These are phyloP conservation scores for Tarsius wallacei DNA, from an alignment of 2,797 vertebrate species.

Conservation along the genomic window DNA sequence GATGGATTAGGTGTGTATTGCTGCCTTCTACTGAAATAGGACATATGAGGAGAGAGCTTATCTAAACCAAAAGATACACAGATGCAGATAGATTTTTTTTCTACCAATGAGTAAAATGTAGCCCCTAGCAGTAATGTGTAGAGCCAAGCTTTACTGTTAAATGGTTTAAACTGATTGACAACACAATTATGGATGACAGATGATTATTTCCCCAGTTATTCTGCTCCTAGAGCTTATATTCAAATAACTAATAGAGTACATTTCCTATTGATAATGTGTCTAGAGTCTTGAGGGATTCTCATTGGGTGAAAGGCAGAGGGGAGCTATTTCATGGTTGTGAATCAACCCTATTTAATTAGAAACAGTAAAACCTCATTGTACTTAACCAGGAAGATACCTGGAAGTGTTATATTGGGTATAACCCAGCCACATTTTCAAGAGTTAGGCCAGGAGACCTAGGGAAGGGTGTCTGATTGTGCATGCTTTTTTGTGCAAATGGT, in stretches of 20 bases:
- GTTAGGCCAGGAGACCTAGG: background rate
- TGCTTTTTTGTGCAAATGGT: constrained; percentile 20
- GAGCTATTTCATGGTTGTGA: constrained; percentile 15
- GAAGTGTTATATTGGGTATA: background rate
- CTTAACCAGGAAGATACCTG: constrained; percentile 46
- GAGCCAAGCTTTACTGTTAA: constrained; percentile 45
- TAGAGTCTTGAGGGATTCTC: constrained; percentile 12
- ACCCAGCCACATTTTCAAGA: background rate
- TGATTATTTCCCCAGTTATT: constrained; percentile 52
- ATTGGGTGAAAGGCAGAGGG: constrained; percentile 47
- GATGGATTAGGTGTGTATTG: background rate
- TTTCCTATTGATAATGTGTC: constrained; percentile 48
- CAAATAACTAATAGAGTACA: constrained; percentile 21
- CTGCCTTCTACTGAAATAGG: background rate
- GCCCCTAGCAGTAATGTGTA: background rate
- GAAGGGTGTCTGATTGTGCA: background rate
- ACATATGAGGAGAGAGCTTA: background rate
- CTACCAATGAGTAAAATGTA: constrained; percentile 26
- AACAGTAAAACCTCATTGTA: constrained; percentile 35
- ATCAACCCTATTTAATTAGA: constrained; percentile 61
- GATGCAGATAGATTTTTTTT: background rate
- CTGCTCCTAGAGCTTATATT: constrained; percentile 44
- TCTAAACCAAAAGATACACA: background rate
- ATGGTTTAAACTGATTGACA: constrained; percentile 68
- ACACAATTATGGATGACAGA: background rate